A percentile compares a stretch with the other conserved stretches of the same genome.
Evolutionary conservation across 2,113 vertebrate genomes (phyloP).

Genomic region (Oryzias melastigma): DNA sequence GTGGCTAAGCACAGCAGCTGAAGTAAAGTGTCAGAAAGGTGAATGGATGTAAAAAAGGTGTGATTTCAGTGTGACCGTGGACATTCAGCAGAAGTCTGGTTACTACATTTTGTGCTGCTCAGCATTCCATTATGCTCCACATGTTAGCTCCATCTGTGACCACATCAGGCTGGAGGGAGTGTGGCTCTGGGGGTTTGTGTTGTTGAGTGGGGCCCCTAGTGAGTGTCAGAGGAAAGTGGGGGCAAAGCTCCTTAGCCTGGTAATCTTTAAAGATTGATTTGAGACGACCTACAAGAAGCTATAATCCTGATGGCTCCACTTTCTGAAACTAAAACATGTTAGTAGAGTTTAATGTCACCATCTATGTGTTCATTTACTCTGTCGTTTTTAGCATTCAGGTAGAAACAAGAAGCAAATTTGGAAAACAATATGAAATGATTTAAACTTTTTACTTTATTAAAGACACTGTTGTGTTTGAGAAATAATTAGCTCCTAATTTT

Average conservation of each 20-base stretch:
- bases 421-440: no score
- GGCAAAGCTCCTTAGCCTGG: constrained; percentile 13
- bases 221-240: constrained; percentile 36
- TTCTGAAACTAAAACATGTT: constrained; percentile 20
- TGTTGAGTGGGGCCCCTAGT: constrained; percentile 52
- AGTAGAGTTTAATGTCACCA: constrained; percentile 20
- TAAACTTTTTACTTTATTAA: background rate
- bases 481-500: background rate
- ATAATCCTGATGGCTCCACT: constrained; percentile 36
- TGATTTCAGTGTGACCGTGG: constrained; percentile 57
- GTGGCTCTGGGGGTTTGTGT: constrained; percentile 51
- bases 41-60: constrained; percentile 11
- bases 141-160: constrained; percentile 50
- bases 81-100: constrained; percentile 61
- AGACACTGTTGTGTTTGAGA: background rate
- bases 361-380: background rate
- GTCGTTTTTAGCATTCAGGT: no score
- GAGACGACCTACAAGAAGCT: constrained; percentile 31
- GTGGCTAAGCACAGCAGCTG: constrained; percentile 67
- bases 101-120: constrained; percentile 62
- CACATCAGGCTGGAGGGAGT: constrained; percentile 42
- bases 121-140: constrained; percentile 70
- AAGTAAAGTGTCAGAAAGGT: constrained; percentile 8
- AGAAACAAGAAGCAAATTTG: no score
- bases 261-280: constrained; percentile 36